A percentile compares a stretch with the other conserved stretches of the same genome.
Evolutionary conservation across 2,113 vertebrate genomes (phyloP).

Genomic region (Cairina moschata): DNA sequence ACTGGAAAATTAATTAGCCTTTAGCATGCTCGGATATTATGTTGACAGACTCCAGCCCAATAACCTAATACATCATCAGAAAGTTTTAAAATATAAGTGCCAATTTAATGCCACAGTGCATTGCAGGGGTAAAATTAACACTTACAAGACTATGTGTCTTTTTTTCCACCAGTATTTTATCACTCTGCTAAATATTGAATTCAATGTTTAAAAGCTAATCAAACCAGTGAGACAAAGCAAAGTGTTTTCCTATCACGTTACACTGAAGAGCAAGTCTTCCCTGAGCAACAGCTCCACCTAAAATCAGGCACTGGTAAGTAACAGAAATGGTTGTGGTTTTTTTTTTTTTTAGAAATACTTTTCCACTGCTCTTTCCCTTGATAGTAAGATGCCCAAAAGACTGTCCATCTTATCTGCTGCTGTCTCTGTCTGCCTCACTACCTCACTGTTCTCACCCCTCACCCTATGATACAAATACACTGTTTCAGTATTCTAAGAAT

Average conservation of each 20-base stretch:
- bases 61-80: not conserved
- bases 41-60: not conserved
- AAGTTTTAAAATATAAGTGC: not conserved
- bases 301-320: not conserved
- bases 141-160: not conserved
- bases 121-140: not conserved
- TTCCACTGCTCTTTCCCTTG: not conserved
- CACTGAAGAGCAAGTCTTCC: not conserved
- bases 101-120: not conserved
- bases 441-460: not conserved
- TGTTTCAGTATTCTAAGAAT: not conserved
- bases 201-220: not conserved
- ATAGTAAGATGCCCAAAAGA: not conserved
- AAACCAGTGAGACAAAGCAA: not conserved
- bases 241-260: not conserved
- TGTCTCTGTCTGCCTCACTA: not conserved
- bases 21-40: not conserved
- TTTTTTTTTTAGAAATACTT: not conserved
- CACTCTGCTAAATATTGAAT: not conserved
- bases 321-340: accelerated
- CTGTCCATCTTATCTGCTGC: not conserved
- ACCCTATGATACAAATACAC: not conserved
- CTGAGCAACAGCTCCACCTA: not conserved
- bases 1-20: not conserved
- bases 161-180: not conserved